Conservation (phyloP, 2,888 invertebrate genomes). For the Entomobrya proxima region DNA sequence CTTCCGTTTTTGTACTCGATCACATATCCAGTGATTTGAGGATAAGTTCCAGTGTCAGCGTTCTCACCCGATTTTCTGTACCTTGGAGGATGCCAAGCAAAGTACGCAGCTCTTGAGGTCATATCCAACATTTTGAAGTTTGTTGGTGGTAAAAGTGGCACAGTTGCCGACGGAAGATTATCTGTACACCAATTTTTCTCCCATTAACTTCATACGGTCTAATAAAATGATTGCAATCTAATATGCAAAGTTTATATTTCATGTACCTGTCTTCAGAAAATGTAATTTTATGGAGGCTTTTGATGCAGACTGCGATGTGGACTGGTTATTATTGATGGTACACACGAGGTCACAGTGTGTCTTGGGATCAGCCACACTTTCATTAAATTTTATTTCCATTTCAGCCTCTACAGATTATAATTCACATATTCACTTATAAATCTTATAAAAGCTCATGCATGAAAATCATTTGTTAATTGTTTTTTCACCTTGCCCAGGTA, state of each 20-base stretch:
- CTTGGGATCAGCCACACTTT: conserved; percentile 46
- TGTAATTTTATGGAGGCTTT: conserved; percentile 54
- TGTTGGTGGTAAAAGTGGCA: conserved; percentile 17
- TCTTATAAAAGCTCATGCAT: background rate
- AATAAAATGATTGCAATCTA: background rate
- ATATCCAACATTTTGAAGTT: conserved; percentile 59
- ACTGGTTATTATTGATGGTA: conserved; percentile 27
- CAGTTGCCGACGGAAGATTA: background rate
- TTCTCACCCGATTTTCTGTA: background rate
- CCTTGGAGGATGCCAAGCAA: conserved; percentile 54
- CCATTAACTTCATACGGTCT: too few relatives aligned
- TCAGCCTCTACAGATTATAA: conserved; percentile 42
- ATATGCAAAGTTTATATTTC: background rate
- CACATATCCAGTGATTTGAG: conserved; percentile 56
- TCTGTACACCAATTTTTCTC: too few relatives aligned
- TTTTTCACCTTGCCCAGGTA: conserved; percentile 48
- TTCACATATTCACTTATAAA: too few relatives aligned
- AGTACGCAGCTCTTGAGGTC: conserved; percentile 46
- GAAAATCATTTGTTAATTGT: background rate
- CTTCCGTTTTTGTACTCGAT: conserved; percentile 67
- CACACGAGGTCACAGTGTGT: conserved; percentile 50
- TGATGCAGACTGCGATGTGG: background rate
- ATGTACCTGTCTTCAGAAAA: conserved; percentile 40
- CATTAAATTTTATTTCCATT: conserved; percentile 62
- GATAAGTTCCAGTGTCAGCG: background rate